Percentiles rank a stretch among this genome's conserved stretches.
Evolutionary conservation across 1,140 invertebrate species (phyloP).

Genomic region (Atta texana): DNA sequence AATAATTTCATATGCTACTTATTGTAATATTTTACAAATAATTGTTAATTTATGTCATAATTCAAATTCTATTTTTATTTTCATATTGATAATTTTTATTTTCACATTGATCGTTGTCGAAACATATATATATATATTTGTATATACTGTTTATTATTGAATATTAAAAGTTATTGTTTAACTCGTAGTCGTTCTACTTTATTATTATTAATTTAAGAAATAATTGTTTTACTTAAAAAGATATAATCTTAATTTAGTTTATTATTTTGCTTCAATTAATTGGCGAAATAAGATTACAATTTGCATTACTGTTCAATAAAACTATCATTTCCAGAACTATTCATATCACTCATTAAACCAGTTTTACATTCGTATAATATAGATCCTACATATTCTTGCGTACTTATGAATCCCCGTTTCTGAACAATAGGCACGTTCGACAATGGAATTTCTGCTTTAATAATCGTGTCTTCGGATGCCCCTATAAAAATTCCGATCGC

Average conservation of each 20-base stretch:
- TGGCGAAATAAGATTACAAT: neutral
- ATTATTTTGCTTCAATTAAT: neutral
- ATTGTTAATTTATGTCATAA: no score
- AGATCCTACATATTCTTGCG: neutral
- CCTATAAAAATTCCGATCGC: neutral
- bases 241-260: neutral
- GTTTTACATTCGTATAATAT: neutral
- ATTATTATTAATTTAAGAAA: no score
- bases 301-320: neutral
- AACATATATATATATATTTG: no score
- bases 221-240: neutral
- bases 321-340: neutral
- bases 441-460: constrained; percentile 35
- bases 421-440: constrained; percentile 11
- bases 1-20: no score
- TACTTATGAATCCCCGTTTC: neutral
- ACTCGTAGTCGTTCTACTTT: no score
- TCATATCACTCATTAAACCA: neutral
- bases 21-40: no score
- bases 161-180: no score
- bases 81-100: no score
- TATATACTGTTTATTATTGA: no score
- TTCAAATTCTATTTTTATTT: no score
- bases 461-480: neutral
- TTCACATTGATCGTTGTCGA: no score